Base-by-base conservation (phyloP, 2,113 vertebrate species). In the Procapra przewalskii region DNA sequence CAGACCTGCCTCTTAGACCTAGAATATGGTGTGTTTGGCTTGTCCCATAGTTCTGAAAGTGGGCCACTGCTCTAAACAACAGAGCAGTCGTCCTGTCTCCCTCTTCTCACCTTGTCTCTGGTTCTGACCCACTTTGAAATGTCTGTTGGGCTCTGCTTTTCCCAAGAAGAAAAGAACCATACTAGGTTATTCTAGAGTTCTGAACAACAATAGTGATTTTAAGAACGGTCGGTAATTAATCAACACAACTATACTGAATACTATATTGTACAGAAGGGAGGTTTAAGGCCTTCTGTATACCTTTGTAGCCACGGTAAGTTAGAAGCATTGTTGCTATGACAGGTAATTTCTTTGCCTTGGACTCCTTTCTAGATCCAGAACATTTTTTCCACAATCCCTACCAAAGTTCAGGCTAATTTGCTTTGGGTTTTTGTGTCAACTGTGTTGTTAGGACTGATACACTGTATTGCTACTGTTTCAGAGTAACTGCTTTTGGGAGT, bases 1-100 rank as follows among this genome's bases (percentile, higher is more conserved):
- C 99, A 99, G 96, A 99, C 99, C 54, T 99, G 99, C 97, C 99
- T 99, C 88, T 99, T 99, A 60, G 99, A 99, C 98, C 98, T 99
- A n/a, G 99, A 99, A 23, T 99, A 99, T 93, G 99, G 99, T 99
- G 94, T 12, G 99, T 99, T 21, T 84, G 43, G 54, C 60, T n/a
- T n/a, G 15, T 84, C 45, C 27, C 16, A 1, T 62, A 17, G 7
- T 52, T 54, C n/a, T n/a, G 52, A 81, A 80, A 84, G 9, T 31
- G 7, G 55, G 33, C 25, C 25, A 19, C n/a, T 82, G 3, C 52
- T 55, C n/a, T 75, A 21, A 17, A 59, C 52, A 50, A 7, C 29
- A 52, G 7, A 43, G 29, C 29, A 10, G 19, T 85, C 50, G 52
- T 79, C 23, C 80, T 57, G 13, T 88, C 43, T 91, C 45, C 40